Base-by-base conservation (phyloP, 2,113 vertebrate species). In the Acanthisitta chloris region DNA sequence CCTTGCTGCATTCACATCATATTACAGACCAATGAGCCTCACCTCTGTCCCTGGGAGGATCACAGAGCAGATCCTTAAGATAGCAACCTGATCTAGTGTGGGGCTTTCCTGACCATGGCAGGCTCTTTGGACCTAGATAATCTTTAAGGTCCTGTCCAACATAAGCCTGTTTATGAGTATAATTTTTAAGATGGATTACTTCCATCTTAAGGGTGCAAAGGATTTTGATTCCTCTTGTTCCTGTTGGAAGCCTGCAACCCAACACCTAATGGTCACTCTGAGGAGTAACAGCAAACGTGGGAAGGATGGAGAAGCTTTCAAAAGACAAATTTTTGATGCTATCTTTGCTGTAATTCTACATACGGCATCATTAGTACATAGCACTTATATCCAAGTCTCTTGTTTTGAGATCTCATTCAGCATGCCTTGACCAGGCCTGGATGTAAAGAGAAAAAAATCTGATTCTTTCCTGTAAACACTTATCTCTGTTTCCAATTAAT, bases 241-340 rank as follows among this genome's bases (percentile, higher is more conserved):
- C 49, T 84, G 8, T 8, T 77, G 25, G 15, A 54, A 73, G 17
- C 6, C 49, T 77, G 24, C 8, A 83, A 36, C 19, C 57, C 26
- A 80, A n/a, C 28, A 87, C 5, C 6, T 42, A 33, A 34, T 31
- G 29, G 24, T 74, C 26, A 25, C 14, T 38, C 57, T 55, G 20
- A 12, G 34, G 33, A 67, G 17, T 70, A 7, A 28, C 20, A 64
- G 49, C 70, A 80, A 77, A 8, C 1, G 23, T 0, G 0, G 17
- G 28, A 10, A 65, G 7, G 20, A 45, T 9, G 20, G 5, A 85
- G 6, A 69, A 18, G 1, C 38, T 85, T 90, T n/a, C 57, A 69
- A 72, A 71, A 71, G 9, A 23, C 26, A 80, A 28, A 42, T 65
- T 76, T 67, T 36, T 76, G 4, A 12, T 65, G 14, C 10, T 12